Evolutionary conservation across 2,888 invertebrate genomes (phyloP).

Genomic region (Parasteatoda lunata): DNA sequence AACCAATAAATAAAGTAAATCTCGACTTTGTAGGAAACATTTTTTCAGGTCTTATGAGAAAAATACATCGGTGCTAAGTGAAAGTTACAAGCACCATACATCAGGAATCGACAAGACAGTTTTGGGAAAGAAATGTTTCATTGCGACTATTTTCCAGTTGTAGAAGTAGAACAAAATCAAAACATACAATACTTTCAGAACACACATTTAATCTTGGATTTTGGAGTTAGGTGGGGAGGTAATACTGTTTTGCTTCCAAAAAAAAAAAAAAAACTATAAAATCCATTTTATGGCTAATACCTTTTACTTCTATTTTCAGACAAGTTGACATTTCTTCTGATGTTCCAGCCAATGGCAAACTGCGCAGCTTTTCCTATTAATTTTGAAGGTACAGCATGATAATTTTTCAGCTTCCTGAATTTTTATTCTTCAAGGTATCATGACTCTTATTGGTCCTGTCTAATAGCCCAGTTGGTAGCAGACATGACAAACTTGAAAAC

Average conservation of each 20-base stretch:
- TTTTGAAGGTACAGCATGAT: too few relatives aligned
- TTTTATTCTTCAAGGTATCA: too few relatives aligned
- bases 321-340: neutral
- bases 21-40: slow-evolving; percentile 25
- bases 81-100: slow-evolving; percentile 52
- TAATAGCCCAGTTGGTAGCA: too few relatives aligned
- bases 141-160: slow-evolving; percentile 24
- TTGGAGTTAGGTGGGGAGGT: slow-evolving; percentile 52
- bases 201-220: slow-evolving; percentile 65
- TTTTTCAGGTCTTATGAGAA: slow-evolving; percentile 57
- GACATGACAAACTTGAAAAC: too few relatives aligned
- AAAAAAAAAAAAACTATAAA: slow-evolving; percentile 54
- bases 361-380: too few relatives aligned
- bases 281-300: slow-evolving; percentile 67
- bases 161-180: slow-evolving; percentile 39
- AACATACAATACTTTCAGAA: slow-evolving; percentile 49
- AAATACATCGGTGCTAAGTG: slow-evolving; percentile 27
- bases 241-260: slow-evolving; percentile 61
- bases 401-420: too few relatives aligned
- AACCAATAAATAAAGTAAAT: slow-evolving; percentile 65
- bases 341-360: too few relatives aligned
- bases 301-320: slow-evolving; percentile 28
- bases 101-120: slow-evolving; percentile 64
- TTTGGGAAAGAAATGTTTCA: slow-evolving; percentile 60
- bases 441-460: too few relatives aligned